Base-by-base conservation (phyloP, 2,888 invertebrate genomes). In the Pachymerium ferrugineum region DNA sequence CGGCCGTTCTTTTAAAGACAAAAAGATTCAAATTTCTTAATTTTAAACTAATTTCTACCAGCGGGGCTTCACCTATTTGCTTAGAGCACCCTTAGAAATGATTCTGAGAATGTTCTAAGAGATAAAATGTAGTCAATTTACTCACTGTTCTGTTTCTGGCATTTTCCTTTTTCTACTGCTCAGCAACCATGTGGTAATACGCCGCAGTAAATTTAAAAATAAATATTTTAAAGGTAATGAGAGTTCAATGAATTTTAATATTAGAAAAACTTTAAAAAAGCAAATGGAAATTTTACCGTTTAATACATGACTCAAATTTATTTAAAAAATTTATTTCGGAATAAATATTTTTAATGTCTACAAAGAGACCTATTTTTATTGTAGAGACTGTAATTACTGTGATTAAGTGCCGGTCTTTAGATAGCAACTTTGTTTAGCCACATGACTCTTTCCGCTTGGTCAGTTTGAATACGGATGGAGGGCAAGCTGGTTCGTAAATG, bases 111-210 rank as follows among this genome's bases (percentile, higher is more conserved):
- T n/a, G n/a, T n/a, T n/a, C n/a, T n/a, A 35, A 35, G 10, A 35
- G 35, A 35, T 8, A 10, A 35, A 35, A 35, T 35, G 8, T 10
- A 35, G 8, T 14, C 8, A 12, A 8, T 35, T 35, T n/a, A 71
- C 71, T 33, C 35, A 71, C 71, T 71, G 35, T 38, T 71, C 71
- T 38, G 71, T 71, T 71, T 71, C 71, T 42, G 71, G 42, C 71
- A 71, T 71, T 71, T 71, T 71, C 71, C 29, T 14, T 25, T 16
- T 22, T 35, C 19, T 28, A 31, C 19, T 70, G 31, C 22, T 70
- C 31, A 38, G 22, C 25, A 71, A 71, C 19, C 71, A 71, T 38
- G 71, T 71, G 71, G 71, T 22, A 71, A 14, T 22, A 42, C 16
- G 22, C 5, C 71, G 42, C 35, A 35, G 71, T 16, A 19, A 71